Percentiles rank a stretch among this genome's conserved stretches.
Evolutionary conservation across 2,113 vertebrate genomes (phyloP).

Genomic region (Xiphophorus maculatus): DNA sequence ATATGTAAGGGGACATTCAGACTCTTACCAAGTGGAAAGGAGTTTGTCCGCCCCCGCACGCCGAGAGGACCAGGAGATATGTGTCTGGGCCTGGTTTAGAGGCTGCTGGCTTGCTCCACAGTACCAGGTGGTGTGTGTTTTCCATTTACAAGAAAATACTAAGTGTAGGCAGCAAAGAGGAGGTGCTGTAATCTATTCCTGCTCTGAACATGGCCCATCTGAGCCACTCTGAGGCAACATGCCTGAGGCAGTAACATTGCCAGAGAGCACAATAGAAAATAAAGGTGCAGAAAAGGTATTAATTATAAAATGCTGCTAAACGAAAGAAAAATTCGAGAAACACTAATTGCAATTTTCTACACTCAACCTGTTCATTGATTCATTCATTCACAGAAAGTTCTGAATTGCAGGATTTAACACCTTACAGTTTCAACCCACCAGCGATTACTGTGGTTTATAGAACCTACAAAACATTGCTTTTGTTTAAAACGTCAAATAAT

Average conservation of each 20-base stretch:
- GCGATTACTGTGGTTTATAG: neutral
- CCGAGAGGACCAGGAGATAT: slow-evolving; percentile 60
- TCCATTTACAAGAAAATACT: slow-evolving; percentile 71
- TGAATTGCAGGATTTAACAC: neutral
- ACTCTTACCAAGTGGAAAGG: slow-evolving; percentile 60
- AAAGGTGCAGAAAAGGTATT: neutral
- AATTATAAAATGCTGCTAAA: neutral
- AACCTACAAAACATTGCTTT: neutral
- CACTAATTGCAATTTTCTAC: neutral
- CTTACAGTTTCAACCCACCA: neutral
- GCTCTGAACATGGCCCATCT: slow-evolving; percentile 38
- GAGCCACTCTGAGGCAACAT: slow-evolving; percentile 34
- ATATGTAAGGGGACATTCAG: slow-evolving; percentile 52
- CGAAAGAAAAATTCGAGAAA: no score
- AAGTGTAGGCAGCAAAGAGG: slow-evolving; percentile 71
- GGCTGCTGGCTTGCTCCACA: slow-evolving; percentile 67
- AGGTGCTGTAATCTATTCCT: slow-evolving; percentile 67
- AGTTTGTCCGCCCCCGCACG: slow-evolving; percentile 69
- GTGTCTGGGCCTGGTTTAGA: slow-evolving; percentile 68
- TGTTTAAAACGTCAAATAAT: neutral
- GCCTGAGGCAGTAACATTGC: neutral
- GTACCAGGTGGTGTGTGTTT: slow-evolving; percentile 73
- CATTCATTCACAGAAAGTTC: neutral
- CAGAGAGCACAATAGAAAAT: slow-evolving; percentile 4
- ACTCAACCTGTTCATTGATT: neutral